Evolutionary conservation across 1,140 invertebrate genomes (phyloP).

Genomic region (Drosophila dunni): DNA sequence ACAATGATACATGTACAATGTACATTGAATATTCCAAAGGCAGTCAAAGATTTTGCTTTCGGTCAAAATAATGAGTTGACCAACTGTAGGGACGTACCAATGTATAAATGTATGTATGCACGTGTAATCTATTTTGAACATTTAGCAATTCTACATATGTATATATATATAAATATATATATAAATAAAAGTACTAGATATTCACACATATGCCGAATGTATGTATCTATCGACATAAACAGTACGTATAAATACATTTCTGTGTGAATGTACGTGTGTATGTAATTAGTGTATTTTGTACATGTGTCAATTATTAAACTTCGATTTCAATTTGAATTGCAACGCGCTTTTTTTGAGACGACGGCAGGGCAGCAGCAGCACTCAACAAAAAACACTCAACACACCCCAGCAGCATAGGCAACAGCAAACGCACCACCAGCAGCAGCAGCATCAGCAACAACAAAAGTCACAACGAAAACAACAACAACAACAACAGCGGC

Average conservation of each 20-base stretch:
- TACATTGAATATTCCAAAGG: no score
- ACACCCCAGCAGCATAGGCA: not conserved
- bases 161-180: constrained; percentile 16
- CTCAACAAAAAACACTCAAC: constrained; percentile 20
- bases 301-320: constrained; percentile 56
- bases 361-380: not conserved
- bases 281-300: constrained; percentile 30
- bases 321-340: constrained; percentile 18
- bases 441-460: not conserved
- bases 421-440: constrained; percentile 6
- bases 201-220: constrained; percentile 27
- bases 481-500: not conserved
- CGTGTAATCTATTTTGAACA: constrained; percentile 21
- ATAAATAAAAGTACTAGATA: constrained; percentile 36
- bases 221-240: constrained; percentile 27
- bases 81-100: no score
- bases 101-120: not conserved
- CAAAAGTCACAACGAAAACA: constrained; percentile 1
- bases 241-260: constrained; percentile 5
- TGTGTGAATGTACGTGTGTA: constrained; percentile 29
- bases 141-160: constrained; percentile 18
- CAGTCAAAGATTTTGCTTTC: no score
- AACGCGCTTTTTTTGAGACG: constrained; percentile 24
- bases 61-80: no score
- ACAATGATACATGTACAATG: no score